Conservation (phyloP, 2,113 vertebrate genomes). For the Thunnus maccoyii region DNA sequence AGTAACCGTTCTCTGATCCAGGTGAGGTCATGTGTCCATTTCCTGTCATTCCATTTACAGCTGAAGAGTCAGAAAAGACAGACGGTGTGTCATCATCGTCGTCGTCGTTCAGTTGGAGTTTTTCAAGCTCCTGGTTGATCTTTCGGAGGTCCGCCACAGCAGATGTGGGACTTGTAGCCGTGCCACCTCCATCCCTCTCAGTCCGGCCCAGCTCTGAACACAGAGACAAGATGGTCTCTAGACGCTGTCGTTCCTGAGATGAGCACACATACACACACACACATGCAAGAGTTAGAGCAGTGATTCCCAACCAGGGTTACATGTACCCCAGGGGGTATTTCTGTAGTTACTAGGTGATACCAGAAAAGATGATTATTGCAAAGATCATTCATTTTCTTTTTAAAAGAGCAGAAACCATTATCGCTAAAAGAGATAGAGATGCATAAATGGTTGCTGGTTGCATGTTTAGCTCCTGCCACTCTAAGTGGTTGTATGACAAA, state of each 20-base stretch:
- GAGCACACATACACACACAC: constrained; percentile 13
- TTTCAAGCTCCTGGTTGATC: constrained; percentile 95
- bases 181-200: constrained; percentile 71
- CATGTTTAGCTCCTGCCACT: no score
- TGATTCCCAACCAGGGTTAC: neutral
- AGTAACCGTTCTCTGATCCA: constrained; percentile 80
- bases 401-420: no score
- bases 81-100: constrained; percentile 82
- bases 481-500: no score
- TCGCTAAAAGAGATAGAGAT: no score
- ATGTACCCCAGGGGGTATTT: neutral
- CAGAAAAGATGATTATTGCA: neutral
- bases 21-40: constrained; percentile 63
- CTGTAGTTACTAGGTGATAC: neutral
- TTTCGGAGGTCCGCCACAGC: constrained; percentile 93
- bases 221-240: constrained; percentile 95
- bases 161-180: constrained; percentile 69
- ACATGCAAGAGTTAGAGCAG: neutral
- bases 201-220: constrained; percentile 91
- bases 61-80: constrained; percentile 88
- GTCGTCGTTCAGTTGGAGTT: constrained; percentile 91
- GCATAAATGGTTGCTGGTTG: no score
- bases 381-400: neutral
- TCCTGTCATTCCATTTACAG: constrained; percentile 73
- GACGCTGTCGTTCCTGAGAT: constrained; percentile 91